Percentiles rank a stretch among this genome's conserved stretches.
Conservation (phyloP, 2,888 invertebrate genomes). For the Petrophora chlorosata region DNA sequence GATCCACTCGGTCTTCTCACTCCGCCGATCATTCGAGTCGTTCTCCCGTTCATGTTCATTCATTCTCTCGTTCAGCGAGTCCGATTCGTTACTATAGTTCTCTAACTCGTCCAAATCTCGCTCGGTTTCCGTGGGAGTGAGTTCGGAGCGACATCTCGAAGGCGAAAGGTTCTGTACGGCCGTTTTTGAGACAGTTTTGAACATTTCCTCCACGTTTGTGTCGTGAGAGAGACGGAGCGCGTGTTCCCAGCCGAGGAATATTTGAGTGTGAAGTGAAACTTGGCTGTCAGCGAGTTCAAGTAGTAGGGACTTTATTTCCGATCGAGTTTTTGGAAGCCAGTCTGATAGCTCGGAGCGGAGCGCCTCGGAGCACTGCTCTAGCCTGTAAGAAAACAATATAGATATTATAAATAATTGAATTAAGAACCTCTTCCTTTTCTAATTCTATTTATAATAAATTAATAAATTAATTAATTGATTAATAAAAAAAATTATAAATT, state of each 20-base stretch:
- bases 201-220: slow-evolving; percentile 55
- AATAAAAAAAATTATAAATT: too few species aligned
- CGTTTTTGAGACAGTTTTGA: slow-evolving; percentile 72
- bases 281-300: slow-evolving; percentile 67
- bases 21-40: not conserved
- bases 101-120: slow-evolving; percentile 50
- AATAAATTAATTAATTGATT: too few species aligned
- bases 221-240: slow-evolving; percentile 61
- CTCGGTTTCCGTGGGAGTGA: slow-evolving; percentile 56
- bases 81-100: slow-evolving; percentile 52
- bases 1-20: not conserved
- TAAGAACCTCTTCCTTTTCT: too few species aligned
- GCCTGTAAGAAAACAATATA: slow-evolving; percentile 40
- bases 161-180: slow-evolving; percentile 72
- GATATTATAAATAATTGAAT: too few species aligned
- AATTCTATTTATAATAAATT: too few species aligned
- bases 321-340: slow-evolving; percentile 68
- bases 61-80: slow-evolving; percentile 16
- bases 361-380: slow-evolving; percentile 74
- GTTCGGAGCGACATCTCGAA: slow-evolving; percentile 49
- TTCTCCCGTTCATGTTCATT: slow-evolving; percentile 14
- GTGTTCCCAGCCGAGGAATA: slow-evolving; percentile 63
- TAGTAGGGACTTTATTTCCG: slow-evolving; percentile 61
- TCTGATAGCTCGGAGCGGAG: slow-evolving; percentile 68
- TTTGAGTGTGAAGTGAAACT: slow-evolving; percentile 56